Evolutionary conservation across 2,888 invertebrate genomes (phyloP).

Genomic region (Scotopteryx bipunctaria): DNA sequence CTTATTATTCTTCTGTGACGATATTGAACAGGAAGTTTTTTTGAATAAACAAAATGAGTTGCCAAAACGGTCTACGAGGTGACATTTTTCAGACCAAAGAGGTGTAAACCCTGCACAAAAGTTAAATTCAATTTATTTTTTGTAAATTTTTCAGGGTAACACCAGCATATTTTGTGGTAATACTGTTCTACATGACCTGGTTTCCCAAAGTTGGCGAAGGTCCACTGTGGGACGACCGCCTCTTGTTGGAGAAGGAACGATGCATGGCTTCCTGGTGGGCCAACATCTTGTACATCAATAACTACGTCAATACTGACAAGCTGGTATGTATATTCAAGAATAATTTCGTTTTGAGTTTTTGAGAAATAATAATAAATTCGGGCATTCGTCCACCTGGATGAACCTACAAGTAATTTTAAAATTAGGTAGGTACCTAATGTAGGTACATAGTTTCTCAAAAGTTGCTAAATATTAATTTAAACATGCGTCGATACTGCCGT

Average conservation of each 20-base stretch:
- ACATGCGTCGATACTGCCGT: no score
- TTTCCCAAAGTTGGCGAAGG: constrained; percentile 87
- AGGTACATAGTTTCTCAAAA: no score
- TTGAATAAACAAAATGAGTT: no score
- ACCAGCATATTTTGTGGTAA: constrained; percentile 88
- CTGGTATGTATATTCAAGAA: constrained; percentile 67
- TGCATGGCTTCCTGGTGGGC: constrained; percentile 89
- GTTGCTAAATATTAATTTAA: no score
- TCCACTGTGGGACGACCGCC: constrained; percentile 87
- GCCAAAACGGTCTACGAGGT: no score
- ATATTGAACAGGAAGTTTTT: no score
- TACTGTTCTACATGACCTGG: constrained; percentile 89
- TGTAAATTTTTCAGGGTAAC: constrained; percentile 85
- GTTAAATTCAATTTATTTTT: no score
- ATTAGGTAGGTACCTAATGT: no score
- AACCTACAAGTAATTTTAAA: no score
- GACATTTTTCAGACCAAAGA: no score
- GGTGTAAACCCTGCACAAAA: no score
- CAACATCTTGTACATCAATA: constrained; percentile 89
- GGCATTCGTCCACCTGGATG: background rate
- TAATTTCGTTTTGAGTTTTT: background rate
- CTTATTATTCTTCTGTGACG: no score
- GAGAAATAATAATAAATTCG: background rate
- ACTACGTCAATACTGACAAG: constrained; percentile 86
- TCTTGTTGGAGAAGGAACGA: constrained; percentile 83